phyloP scores from a whole-genome alignment of 2,797 vertebrate species.

The Rhodeus uyekii region DNA sequence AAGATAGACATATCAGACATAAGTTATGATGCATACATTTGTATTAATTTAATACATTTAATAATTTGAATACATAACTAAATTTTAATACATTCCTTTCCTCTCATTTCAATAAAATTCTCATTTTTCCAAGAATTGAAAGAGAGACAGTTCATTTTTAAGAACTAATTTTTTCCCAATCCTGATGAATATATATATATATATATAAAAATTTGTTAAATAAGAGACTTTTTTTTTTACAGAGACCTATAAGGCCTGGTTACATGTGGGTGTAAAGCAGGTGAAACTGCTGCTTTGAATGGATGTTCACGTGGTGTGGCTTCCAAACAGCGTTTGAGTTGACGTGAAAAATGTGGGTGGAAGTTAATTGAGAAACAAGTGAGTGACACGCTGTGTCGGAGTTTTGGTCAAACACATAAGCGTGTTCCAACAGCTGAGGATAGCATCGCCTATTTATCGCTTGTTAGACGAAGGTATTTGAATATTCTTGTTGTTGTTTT shows the following conservation, averaged over 20 bases:
- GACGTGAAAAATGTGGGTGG: not conserved
- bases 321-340: not conserved
- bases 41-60: not conserved
- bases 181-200: no score
- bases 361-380: not conserved
- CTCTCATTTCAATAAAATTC: not conserved
- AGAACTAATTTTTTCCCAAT: no score
- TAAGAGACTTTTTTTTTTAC: no score
- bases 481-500: not conserved
- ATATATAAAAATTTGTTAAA: no score
- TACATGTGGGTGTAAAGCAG: not conserved
- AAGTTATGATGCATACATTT: not conserved
- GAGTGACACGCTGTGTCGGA: not conserved
- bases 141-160: no score
- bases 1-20: not conserved
- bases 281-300: not conserved
- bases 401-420: not conserved
- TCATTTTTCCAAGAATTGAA: no score
- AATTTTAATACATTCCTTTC: not conserved
- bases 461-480: conserved; percentile 18
- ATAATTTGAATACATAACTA: not conserved
- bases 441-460: not conserved
- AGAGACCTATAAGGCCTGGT: no score
- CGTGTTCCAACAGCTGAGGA: not conserved
- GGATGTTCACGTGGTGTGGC: conserved; percentile 1